Base-by-base conservation (phyloP, 2,113 vertebrate species). In the Sigmodon hispidus region DNA sequence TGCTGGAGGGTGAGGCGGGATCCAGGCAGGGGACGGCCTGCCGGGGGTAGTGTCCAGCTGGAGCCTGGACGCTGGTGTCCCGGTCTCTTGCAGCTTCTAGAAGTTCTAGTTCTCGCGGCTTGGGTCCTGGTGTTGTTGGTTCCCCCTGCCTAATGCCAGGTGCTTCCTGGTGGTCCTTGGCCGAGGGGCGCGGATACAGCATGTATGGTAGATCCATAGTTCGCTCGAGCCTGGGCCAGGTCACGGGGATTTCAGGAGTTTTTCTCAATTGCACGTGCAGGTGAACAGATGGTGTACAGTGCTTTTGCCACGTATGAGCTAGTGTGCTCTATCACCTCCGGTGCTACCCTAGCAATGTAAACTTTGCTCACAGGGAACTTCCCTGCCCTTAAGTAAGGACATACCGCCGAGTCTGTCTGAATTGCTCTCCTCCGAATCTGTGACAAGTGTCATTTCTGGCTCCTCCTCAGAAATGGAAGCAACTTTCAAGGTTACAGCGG, bases 401-500 rank as follows among this genome's bases (percentile, higher is more conserved):
- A 1, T 17, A 16, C 52, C 24, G 0, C 29, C 0, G 57, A 50
- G 9, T 76, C 63, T 69, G 16, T 6, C 48, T 6, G 73, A 40
- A 16, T 26, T 5, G 7, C 45, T 17, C 3, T 31, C n/a, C 45
- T 36, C 4, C 0, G 59, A 17, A 24, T 4, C 21, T 19, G 50
- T 36, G 4, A 21, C 50, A 4, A 36, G 31, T 0, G 48, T 36
- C 45, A 0, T 76, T 1, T 87, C n/a, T 57, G 43, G 19, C 48
- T 61, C 10, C 13, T 80, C 31, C 52, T 59, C 94, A 99, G 99
- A 99, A 99, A 98, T 99, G 99, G 99, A 99, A 99, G 97, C 99
- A 99, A 97, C 98, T 99, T 97, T 99, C 99, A 13, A 97, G 99
- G n/a, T 97, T 99, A 8, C 99, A 99, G 98, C 98, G 99, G 59